phyloP scores from a whole-genome alignment of 2,113 vertebrate genomes.

The Galbula dea region DNA sequence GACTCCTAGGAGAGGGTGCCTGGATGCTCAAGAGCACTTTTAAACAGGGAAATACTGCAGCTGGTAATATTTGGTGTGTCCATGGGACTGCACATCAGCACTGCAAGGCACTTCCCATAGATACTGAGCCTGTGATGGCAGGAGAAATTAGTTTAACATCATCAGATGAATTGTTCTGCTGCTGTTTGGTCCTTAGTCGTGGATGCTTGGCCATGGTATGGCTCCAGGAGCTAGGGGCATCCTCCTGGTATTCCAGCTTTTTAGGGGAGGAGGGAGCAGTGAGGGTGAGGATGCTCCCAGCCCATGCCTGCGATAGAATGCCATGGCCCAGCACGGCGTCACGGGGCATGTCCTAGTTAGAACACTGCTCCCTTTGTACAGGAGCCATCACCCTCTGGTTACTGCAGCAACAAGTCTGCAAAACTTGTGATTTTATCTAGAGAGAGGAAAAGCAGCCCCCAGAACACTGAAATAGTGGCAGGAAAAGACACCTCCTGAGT shows the following conservation, averaged over 20 bases:
- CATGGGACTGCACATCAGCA: background rate
- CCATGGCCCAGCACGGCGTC: background rate
- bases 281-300: background rate
- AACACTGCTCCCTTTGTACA: slow-evolving; percentile 55
- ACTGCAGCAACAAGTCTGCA: slow-evolving; percentile 55
- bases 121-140: background rate
- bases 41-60: background rate
- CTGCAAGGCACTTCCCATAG: background rate
- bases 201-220: accelerated
- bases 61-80: background rate
- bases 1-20: background rate
- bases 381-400: background rate
- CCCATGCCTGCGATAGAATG: background rate
- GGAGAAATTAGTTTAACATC: background rate
- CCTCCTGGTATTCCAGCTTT: accelerated
- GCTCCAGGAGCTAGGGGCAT: background rate
- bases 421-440: slow-evolving; percentile 37
- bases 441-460: background rate
- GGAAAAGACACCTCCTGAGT: background rate
- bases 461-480: background rate
- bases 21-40: background rate
- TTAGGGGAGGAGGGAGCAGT: background rate
- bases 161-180: background rate
- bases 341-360: slow-evolving; percentile 47
- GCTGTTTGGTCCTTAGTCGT: background rate